A percentile compares a stretch with the other conserved stretches of the same genome.
Conservation (phyloP, 2,888 invertebrate genomes). For the Bembecia ichneumoniformis region DNA sequence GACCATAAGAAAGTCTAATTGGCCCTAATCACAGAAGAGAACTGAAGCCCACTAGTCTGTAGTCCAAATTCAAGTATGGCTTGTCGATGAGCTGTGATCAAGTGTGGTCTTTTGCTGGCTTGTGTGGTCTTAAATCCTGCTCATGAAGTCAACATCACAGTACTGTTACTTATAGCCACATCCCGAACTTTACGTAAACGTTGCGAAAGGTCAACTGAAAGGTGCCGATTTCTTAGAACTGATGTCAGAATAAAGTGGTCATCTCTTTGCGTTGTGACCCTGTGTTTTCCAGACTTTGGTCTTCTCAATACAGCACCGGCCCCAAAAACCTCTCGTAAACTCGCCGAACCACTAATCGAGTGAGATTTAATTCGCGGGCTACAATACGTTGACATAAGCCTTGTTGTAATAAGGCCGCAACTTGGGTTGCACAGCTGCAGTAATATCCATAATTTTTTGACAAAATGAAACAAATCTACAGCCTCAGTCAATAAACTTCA, state of each 20-base stretch:
- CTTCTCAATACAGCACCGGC: constrained; percentile 11
- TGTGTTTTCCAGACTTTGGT: constrained; percentile 8
- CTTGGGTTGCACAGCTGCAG: neutral
- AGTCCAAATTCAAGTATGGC: constrained; percentile 3
- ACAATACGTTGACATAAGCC: neutral
- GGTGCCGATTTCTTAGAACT: constrained; percentile 7
- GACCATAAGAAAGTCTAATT: neutral
- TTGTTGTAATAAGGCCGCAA: neutral
- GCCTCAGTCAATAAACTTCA: neutral
- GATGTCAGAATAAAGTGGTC: constrained; percentile 8
- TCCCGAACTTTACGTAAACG: constrained; percentile 1
- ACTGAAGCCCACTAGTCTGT: constrained; percentile 1
- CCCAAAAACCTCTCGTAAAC: constrained; percentile 9
- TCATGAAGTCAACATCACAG: neutral
- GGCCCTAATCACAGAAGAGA: constrained; percentile 1
- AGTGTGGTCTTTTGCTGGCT: neutral
- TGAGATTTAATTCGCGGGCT: neutral
- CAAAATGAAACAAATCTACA: neutral
- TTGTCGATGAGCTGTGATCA: neutral
- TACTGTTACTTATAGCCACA: neutral
- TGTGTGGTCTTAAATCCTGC: neutral
- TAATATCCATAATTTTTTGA: neutral
- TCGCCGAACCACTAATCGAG: constrained; percentile 3
- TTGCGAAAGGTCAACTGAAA: constrained; percentile 8
- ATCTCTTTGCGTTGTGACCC: constrained; percentile 8